These are phyloP conservation scores for Agrochola litura DNA, from an alignment of 2,888 invertebrate species.

Conservation along the genomic window DNA sequence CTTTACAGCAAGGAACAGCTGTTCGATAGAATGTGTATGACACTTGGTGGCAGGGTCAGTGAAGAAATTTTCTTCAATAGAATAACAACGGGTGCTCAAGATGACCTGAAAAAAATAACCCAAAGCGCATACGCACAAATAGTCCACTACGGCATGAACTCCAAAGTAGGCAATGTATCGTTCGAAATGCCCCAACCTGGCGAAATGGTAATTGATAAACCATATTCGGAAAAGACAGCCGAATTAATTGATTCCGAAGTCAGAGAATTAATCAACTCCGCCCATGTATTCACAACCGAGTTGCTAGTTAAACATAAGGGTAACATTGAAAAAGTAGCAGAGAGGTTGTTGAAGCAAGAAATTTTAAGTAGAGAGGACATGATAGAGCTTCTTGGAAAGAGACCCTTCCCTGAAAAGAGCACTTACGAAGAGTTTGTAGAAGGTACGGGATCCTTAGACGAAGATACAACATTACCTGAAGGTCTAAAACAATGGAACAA, in stretches of 20 bases:
- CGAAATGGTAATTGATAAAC: slow-evolving; percentile 98
- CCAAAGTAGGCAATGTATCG: slow-evolving; percentile 98
- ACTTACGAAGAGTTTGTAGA: slow-evolving; percentile 99
- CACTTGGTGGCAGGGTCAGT: slow-evolving; percentile 98
- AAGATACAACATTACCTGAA: slow-evolving; percentile 98
- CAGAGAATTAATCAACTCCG: slow-evolving; percentile 86
- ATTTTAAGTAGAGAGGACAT: slow-evolving; percentile 98
- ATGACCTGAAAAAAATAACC: slow-evolving; percentile 99
- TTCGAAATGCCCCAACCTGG: slow-evolving; percentile 98
- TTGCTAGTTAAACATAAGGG: slow-evolving; percentile 95
- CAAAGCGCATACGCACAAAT: slow-evolving; percentile 99
- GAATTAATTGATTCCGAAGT: slow-evolving; percentile 99
- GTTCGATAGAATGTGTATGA: slow-evolving; percentile 99
- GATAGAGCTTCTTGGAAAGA: slow-evolving; percentile 97
- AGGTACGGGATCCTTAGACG: slow-evolving; percentile 99
- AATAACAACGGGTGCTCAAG: slow-evolving; percentile 99
- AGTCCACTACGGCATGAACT: slow-evolving; percentile 99
- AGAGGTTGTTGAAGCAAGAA: slow-evolving; percentile 97
- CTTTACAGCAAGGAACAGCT: slow-evolving; percentile 99
- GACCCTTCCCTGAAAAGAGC: slow-evolving; percentile 99
- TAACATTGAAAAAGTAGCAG: slow-evolving; percentile 96
- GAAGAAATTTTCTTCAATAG: slow-evolving; percentile 99
- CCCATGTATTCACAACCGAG: slow-evolving; percentile 95
- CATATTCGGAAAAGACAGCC: slow-evolving; percentile 99
- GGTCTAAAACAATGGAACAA: slow-evolving; percentile 99